Evolutionary conservation across 2,888 invertebrate genomes (phyloP).

Genomic region (Microchrysa polita): DNA sequence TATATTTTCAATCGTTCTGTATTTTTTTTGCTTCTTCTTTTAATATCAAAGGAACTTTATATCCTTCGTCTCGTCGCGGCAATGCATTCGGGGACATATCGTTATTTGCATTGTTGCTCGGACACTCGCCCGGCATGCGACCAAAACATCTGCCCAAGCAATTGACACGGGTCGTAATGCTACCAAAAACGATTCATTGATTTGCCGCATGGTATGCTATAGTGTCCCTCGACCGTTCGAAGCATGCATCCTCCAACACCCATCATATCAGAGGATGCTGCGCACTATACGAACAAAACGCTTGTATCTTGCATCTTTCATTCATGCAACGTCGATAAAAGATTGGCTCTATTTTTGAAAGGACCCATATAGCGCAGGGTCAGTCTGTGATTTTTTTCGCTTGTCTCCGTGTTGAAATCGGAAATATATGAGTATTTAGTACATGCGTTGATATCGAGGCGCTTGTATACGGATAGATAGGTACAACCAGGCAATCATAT

Average conservation of each 20-base stretch:
- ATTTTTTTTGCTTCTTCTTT: too few species aligned
- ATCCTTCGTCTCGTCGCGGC: too few species aligned
- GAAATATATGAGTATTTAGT: too few species aligned
- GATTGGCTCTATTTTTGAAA: slow-evolving; percentile 30
- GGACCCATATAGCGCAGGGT: slow-evolving; percentile 5
- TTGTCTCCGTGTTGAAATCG: slow-evolving; percentile 15
- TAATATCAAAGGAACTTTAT: too few species aligned
- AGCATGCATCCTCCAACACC: not conserved
- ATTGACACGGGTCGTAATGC: slow-evolving; percentile 40
- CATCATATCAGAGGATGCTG: too few species aligned
- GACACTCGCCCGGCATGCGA: slow-evolving; percentile 42
- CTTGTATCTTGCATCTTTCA: not conserved
- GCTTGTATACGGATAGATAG: not conserved
- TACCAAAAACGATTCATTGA: slow-evolving; percentile 19
- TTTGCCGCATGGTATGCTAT: slow-evolving; percentile 33
- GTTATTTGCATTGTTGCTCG: slow-evolving; percentile 41
- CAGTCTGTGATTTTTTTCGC: slow-evolving; percentile 28
- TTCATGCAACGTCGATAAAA: slow-evolving; percentile 21
- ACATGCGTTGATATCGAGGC: not conserved
- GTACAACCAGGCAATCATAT: not conserved
- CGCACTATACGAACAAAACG: too few species aligned
- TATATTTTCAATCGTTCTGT: too few species aligned
- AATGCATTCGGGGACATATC: not conserved
- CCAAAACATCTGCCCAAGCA: slow-evolving; percentile 25
- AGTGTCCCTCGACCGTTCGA: slow-evolving; percentile 20